phyloP scores from a whole-genome alignment of 2,888 invertebrate genomes.

The Dicyrtomina minuta region DNA sequence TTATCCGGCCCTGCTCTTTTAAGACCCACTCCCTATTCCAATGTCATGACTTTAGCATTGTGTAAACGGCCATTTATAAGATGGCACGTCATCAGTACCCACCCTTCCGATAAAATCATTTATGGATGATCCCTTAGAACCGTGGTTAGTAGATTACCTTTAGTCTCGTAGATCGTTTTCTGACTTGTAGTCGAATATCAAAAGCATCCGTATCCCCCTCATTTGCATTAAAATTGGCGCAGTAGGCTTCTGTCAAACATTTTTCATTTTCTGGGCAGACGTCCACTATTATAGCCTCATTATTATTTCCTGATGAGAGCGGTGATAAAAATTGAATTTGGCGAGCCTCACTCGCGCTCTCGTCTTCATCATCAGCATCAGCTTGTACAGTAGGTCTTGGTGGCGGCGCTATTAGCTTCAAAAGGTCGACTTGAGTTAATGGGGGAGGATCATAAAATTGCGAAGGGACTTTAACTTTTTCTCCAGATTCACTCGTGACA shows the following conservation, averaged over 20 bases:
- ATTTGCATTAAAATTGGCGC: slow-evolving; percentile 17
- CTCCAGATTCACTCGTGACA: slow-evolving; percentile 11
- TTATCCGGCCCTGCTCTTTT: no score
- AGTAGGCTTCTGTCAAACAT: slow-evolving; percentile 36
- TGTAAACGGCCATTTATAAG: no score
- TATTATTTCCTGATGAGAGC: no score
- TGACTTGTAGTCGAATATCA: slow-evolving; percentile 26
- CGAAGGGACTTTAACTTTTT: slow-evolving; percentile 27
- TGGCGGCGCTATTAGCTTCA: slow-evolving; percentile 18
- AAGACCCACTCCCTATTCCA: no score
- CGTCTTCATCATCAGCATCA: background rate
- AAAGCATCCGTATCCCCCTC: slow-evolving; percentile 35
- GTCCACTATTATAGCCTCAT: slow-evolving; percentile 5
- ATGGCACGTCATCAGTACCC: no score
- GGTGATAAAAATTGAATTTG: slow-evolving; percentile 31
- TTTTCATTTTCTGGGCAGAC: slow-evolving; percentile 32
- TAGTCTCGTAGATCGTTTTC: slow-evolving; percentile 6
- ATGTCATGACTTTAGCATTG: no score
- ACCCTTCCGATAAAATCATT: no score
- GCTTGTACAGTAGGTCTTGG: background rate
- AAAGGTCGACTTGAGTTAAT: slow-evolving; percentile 16
- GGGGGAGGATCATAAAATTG: slow-evolving; percentile 31
- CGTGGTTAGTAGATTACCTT: no score
- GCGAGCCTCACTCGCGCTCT: no score
- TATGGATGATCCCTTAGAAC: no score